Conservation (phyloP, 2,797 vertebrate species). For the Pseudocheirus occidentalis region DNA sequence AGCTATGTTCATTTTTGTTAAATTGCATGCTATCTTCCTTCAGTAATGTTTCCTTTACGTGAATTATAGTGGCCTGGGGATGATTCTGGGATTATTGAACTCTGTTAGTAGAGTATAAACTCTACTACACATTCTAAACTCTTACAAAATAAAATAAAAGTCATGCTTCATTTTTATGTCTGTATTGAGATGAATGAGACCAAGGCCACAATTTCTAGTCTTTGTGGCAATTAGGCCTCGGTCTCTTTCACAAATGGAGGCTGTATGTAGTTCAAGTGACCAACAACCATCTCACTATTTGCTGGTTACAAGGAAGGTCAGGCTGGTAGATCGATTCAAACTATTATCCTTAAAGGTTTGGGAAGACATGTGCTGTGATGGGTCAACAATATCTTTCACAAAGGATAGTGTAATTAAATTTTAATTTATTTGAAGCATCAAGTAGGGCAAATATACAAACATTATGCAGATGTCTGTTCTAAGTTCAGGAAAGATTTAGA, state of each 20-base stretch:
- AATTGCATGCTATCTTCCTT: neutral
- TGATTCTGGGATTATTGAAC: neutral
- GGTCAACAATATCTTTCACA: neutral
- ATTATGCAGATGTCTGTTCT: neutral
- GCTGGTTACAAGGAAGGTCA: neutral
- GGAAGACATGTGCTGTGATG: neutral
- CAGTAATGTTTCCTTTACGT: neutral
- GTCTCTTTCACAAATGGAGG: neutral
- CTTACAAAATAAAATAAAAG: neutral
- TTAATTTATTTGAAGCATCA: neutral
- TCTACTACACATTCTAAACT: neutral
- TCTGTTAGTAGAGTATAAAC: neutral
- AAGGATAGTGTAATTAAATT: neutral
- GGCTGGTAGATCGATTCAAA: neutral
- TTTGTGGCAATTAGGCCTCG: neutral
- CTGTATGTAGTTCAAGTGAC: neutral
- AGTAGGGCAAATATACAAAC: neutral
- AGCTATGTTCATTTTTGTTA: neutral
- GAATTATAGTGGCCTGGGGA: neutral
- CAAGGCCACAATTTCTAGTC: neutral
- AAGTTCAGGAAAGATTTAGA: neutral
- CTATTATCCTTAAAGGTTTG: neutral
- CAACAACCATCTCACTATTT: neutral
- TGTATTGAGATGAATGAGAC: neutral
- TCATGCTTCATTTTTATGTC: neutral